phyloP scores from a whole-genome alignment of 23 tunicate genomes.

The Ascidia mentula region DNA sequence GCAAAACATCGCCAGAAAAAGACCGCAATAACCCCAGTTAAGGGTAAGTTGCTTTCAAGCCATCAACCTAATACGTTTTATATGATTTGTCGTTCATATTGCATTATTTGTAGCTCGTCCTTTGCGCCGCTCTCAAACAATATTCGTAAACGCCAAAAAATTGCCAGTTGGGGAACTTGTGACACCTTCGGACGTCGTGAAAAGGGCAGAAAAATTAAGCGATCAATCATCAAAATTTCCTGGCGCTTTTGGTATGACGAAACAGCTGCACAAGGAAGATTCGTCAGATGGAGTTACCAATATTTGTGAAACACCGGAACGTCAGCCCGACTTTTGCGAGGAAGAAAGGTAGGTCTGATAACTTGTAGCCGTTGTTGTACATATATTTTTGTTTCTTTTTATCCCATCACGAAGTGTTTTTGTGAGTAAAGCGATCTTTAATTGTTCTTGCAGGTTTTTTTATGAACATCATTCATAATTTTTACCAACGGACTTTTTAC shows the following conservation, averaged over 20 bases:
- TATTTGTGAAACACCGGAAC: not conserved
- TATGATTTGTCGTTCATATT: too few species aligned
- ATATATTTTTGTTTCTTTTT: not conserved
- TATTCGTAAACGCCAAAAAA: constrained; percentile 49
- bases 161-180: constrained; percentile 24
- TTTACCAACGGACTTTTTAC: too few species aligned
- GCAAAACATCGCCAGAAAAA: not conserved
- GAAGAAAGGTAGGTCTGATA: not conserved
- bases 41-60: not conserved
- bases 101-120: constrained; percentile 47
- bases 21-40: not conserved
- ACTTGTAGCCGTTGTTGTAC: not conserved
- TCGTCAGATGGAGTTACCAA: not conserved
- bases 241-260: not conserved
- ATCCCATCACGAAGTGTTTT: too few species aligned
- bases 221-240: not conserved
- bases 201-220: not conserved
- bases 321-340: constrained; percentile 1
- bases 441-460: too few species aligned
- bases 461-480: too few species aligned
- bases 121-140: constrained; percentile 66
- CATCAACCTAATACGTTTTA: not conserved
- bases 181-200: not conserved
- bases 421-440: too few species aligned
- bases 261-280: not conserved